Percentiles rank a stretch among this genome's conserved stretches.
phyloP scores from a whole-genome alignment of 2,888 invertebrate genomes.

The Mesorhabditis belari region DNA sequence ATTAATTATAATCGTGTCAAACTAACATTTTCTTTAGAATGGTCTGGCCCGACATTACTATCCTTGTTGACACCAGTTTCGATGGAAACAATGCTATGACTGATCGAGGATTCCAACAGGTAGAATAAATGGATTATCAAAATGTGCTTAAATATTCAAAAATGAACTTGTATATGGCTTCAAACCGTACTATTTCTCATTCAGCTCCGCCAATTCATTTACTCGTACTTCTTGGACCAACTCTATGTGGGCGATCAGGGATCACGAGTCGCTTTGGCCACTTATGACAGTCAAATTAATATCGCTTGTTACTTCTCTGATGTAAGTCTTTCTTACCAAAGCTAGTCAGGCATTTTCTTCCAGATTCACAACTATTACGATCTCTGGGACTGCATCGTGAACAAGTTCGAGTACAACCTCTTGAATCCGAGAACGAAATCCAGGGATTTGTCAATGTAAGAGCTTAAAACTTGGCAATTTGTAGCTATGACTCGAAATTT shows the following conservation, averaged over 20 bases:
- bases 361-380: neutral
- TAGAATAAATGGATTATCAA: no score
- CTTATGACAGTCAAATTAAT: neutral
- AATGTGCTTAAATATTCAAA: no score
- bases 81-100: neutral
- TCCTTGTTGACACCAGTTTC: neutral
- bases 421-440: neutral
- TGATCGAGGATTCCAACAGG: neutral
- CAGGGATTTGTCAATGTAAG: neutral
- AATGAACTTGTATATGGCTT: no score
- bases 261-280: neutral
- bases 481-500: no score
- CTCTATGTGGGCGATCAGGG: neutral
- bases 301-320: neutral
- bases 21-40: no score
- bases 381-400: neutral
- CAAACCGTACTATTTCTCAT: no score
- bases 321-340: neutral
- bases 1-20: no score
- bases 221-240: neutral
- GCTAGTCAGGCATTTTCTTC: neutral
- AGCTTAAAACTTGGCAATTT: neutral
- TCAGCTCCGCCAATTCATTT: neutral
- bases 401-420: neutral
- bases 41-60: neutral